Percentiles rank a stretch among this genome's conserved stretches.
Conservation (phyloP, 1,140 invertebrate species). For the Wiebesia pumilae region DNA sequence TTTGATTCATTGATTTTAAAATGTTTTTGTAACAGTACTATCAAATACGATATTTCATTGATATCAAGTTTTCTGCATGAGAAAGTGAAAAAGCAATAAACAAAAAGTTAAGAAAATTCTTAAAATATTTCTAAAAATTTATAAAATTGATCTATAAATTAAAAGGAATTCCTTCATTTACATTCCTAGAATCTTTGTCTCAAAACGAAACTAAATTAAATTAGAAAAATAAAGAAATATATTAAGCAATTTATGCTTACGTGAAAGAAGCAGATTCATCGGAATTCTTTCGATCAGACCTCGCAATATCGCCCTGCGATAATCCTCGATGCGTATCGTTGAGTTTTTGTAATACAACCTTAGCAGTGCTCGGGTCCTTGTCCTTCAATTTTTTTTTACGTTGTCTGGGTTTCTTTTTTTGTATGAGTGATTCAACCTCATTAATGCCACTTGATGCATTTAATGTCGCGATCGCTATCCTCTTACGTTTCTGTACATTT, state of each 20-base stretch:
- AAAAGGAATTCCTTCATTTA: no score
- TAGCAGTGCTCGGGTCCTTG: conserved; percentile 63
- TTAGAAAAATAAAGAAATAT: no score
- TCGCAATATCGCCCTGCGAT: neutral
- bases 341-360: conserved; percentile 65
- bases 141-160: no score
- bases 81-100: no score
- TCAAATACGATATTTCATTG: no score
- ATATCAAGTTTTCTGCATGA: no score
- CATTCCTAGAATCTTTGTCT: no score
- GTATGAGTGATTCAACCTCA: neutral
- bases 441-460: conserved; percentile 19
- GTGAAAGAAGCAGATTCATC: conserved; percentile 5
- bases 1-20: no score
- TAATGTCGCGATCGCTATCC: neutral
- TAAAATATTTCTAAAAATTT: no score
- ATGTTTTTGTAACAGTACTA: no score
- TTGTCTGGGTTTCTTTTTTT: conserved; percentile 17
- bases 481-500: conserved; percentile 24
- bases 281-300: conserved; percentile 39
- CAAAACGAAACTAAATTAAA: no score
- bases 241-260: conserved; percentile 41
- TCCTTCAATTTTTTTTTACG: conserved; percentile 39
- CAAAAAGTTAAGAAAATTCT: no score
- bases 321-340: conserved; percentile 42